A percentile compares a stretch with the other conserved stretches of the same genome.
Evolutionary conservation across 2,797 vertebrate genomes (phyloP).

Genomic region (Cetoscarus ocellatus): DNA sequence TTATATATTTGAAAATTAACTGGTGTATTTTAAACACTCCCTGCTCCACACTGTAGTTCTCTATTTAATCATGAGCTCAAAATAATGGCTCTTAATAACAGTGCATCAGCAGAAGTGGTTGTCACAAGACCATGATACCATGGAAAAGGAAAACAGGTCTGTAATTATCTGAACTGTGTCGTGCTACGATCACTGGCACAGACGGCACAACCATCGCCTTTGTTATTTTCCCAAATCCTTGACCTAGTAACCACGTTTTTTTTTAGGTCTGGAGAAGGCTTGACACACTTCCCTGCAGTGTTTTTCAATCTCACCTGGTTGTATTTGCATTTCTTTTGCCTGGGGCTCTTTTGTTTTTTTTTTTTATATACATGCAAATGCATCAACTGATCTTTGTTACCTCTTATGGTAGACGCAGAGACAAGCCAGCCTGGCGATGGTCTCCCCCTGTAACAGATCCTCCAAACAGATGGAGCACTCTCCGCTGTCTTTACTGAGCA

Average conservation of each 20-base stretch:
- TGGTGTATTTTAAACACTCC: not conserved
- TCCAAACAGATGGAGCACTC: slow-evolving; percentile 89
- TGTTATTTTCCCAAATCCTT: not conserved
- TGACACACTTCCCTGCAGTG: not conserved
- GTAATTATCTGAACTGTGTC: not conserved
- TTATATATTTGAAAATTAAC: no score
- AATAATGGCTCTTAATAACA: not conserved
- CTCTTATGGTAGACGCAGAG: slow-evolving; percentile 89
- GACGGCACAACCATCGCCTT: slow-evolving; percentile 20
- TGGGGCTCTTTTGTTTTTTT: not conserved
- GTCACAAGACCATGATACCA: not conserved
- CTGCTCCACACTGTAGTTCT: not conserved
- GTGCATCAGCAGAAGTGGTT: not conserved
- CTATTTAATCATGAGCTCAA: not conserved
- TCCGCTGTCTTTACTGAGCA: slow-evolving; percentile 86
- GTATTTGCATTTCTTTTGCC: not conserved
- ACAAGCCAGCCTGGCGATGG: slow-evolving; percentile 86
- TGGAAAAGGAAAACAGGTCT: not conserved
- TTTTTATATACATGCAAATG: slow-evolving; percentile 10
- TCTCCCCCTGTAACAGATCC: slow-evolving; percentile 86
- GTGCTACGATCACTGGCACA: not conserved
- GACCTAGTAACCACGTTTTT: not conserved
- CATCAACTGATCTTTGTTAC: slow-evolving; percentile 57
- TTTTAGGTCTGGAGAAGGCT: slow-evolving; percentile 6
- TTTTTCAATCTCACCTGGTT: not conserved